A percentile compares a stretch with the other conserved stretches of the same genome.
phyloP scores from a whole-genome alignment of 2,888 invertebrate genomes.

The Galerucella pusilla region DNA sequence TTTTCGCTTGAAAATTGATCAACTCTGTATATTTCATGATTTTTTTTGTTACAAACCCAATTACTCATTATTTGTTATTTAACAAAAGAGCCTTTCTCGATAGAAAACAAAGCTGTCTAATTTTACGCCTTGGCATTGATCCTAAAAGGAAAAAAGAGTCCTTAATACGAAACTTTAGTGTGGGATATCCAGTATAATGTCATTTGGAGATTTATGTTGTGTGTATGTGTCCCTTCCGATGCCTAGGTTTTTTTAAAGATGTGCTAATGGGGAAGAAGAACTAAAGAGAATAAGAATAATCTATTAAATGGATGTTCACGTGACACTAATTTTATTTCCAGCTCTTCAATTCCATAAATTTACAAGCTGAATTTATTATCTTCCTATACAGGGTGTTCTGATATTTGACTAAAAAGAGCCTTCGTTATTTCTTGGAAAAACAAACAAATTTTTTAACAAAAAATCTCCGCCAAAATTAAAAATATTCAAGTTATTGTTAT shows the following conservation, averaged over 20 bases:
- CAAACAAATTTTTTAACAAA: no score
- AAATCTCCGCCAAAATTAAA: no score
- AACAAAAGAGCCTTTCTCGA: not conserved
- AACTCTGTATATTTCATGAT: not conserved
- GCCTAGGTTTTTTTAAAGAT: not conserved
- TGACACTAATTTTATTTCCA: no score
- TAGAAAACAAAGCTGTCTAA: constrained; percentile 3
- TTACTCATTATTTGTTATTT: not conserved
- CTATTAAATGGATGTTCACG: no score
- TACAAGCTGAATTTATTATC: no score
- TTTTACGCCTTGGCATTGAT: constrained; percentile 7
- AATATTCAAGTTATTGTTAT: no score
- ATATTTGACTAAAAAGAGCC: no score
- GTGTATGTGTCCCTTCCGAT: not conserved
- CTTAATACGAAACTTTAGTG: constrained; percentile 9
- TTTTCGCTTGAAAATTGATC: no score
- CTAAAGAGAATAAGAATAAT: not conserved
- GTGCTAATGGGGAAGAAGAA: not conserved
- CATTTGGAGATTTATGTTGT: constrained; percentile 26
- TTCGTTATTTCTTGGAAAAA: no score
- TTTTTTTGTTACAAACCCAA: not conserved
- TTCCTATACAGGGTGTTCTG: no score
- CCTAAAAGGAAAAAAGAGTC: not conserved
- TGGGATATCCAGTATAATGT: constrained; percentile 8
- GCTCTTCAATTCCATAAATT: no score